Evolutionary conservation across 2,797 vertebrate genomes (phyloP).

Genomic region (Cichlasoma orientale): DNA sequence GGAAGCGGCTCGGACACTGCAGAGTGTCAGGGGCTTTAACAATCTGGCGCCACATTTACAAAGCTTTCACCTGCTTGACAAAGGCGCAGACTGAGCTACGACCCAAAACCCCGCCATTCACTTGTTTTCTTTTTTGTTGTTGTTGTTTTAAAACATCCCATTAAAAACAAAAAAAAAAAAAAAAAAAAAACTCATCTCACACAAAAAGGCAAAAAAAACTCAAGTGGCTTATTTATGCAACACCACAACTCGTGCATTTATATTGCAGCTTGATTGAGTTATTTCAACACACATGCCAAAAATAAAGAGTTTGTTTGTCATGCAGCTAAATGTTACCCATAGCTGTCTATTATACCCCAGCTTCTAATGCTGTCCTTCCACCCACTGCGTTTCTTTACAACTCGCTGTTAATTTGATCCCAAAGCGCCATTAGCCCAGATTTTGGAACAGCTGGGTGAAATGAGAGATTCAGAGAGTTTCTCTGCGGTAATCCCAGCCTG

Average conservation of each 20-base stretch:
- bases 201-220: too few species aligned
- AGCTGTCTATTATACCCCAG: not conserved
- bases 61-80: constrained; percentile 87
- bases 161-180: constrained; percentile 31
- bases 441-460: constrained; percentile 72
- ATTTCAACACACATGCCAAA: constrained; percentile 5
- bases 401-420: constrained; percentile 57
- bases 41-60: constrained; percentile 87
- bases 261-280: not conserved
- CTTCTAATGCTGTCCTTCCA: constrained; percentile 7
- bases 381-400: constrained; percentile 19
- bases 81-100: constrained; percentile 86
- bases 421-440: constrained; percentile 57
- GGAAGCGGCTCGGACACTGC: constrained; percentile 80
- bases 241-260: constrained; percentile 15
- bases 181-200: too few species aligned
- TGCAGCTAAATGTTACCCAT: not conserved
- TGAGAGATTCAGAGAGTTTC: constrained; percentile 69
- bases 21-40: constrained; percentile 86
- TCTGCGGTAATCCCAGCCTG: constrained; percentile 73
- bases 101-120: constrained; percentile 82
- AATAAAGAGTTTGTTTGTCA: not conserved
- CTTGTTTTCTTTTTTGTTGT: constrained; percentile 54
- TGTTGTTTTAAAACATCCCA: constrained; percentile 54
- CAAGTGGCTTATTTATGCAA: constrained; percentile 38